These are phyloP conservation scores for Chlorocebus sabaeus DNA, from an alignment of 2,113 vertebrate genomes.

Conservation along the genomic window DNA sequence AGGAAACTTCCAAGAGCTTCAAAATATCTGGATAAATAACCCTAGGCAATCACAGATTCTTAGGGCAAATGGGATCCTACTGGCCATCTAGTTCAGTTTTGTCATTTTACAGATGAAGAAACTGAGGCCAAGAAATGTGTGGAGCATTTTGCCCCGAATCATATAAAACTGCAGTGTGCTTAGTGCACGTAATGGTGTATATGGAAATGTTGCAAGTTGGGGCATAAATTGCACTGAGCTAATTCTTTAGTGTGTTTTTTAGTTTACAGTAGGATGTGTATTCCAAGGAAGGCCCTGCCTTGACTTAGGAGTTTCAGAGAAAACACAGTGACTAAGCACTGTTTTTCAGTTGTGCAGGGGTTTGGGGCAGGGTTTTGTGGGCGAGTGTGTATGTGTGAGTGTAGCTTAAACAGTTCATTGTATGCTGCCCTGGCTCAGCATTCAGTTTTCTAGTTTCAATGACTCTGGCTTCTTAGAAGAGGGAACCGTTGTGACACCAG, in stretches of 20 bases:
- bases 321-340: neutral
- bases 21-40: slow-evolving; percentile 8
- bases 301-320: slow-evolving; percentile 29
- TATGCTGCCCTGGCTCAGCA: neutral
- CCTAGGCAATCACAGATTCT: neutral
- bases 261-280: neutral
- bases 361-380: neutral
- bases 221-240: neutral
- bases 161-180: neutral
- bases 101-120: slow-evolving; percentile 10
- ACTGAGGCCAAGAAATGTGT: neutral
- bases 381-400: neutral
- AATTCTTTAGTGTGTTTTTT: neutral
- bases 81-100: neutral
- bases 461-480: neutral
- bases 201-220: neutral
- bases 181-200: neutral
- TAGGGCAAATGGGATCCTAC: neutral
- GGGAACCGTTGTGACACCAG: neutral
- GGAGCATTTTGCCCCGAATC: neutral
- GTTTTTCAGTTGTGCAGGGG: neutral
- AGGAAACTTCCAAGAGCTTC: neutral
- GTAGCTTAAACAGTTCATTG: neutral
- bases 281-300: neutral
- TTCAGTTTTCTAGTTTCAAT: neutral